These are phyloP conservation scores for Drosophila obscura DNA, from an alignment of 1,140 invertebrate species.

Conservation along the genomic window DNA sequence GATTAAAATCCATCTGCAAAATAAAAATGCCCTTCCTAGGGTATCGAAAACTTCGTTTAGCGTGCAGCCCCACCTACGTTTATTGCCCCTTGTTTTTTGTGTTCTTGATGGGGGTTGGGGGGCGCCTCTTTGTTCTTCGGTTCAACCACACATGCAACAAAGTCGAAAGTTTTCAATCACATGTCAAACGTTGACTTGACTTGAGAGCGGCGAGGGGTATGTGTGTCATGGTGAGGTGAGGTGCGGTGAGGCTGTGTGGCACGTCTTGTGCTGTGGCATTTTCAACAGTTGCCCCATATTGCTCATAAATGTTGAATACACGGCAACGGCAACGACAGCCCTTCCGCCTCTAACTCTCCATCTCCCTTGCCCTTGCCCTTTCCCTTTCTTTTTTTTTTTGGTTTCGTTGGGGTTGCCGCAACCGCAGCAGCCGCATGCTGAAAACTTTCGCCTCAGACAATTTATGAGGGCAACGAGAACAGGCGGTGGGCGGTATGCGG, in stretches of 20 bases:
- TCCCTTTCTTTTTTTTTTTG: slow-evolving; percentile 8
- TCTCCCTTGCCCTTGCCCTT: no score
- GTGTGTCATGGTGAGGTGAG: slow-evolving; percentile 7
- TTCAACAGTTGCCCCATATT: slow-evolving; percentile 74
- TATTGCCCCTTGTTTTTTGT: slow-evolving; percentile 25
- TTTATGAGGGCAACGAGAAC: slow-evolving; percentile 36
- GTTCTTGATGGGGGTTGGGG: slow-evolving; percentile 8
- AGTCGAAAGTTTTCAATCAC: slow-evolving; percentile 81
- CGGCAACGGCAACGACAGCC: not conserved
- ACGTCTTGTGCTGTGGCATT: slow-evolving; percentile 54
- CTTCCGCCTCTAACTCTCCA: no score
- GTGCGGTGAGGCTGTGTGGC: not conserved
- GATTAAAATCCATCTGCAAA: no score
- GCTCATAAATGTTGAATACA: slow-evolving; percentile 76
- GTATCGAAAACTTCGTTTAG: no score
- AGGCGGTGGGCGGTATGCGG: not conserved
- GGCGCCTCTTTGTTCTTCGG: slow-evolving; percentile 35
- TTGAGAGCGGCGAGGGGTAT: slow-evolving; percentile 44
- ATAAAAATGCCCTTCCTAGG: no score
- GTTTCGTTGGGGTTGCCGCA: not conserved
- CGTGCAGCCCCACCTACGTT: not conserved
- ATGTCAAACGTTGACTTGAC: slow-evolving; percentile 78
- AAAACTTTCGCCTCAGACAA: slow-evolving; percentile 68
- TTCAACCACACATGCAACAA: slow-evolving; percentile 72
- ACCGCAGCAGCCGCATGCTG: slow-evolving; percentile 68